Conservation (phyloP, 2,797 vertebrate genomes). For the Enoplosus armatus region DNA sequence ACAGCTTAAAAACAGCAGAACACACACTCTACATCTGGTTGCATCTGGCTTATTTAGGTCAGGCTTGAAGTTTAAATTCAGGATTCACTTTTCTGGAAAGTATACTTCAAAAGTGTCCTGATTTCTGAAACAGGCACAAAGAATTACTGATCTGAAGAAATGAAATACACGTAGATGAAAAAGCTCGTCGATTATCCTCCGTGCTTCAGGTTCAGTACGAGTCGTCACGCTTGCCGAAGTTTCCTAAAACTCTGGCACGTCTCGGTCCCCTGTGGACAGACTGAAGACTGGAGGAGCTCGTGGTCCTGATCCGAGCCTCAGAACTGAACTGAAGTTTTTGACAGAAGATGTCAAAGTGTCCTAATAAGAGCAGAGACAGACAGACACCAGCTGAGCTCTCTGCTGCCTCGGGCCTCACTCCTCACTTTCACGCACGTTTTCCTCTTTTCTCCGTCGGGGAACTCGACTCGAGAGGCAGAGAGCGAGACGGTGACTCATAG, state of each 20-base stretch:
- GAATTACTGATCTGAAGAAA: neutral
- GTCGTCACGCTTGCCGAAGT: neutral
- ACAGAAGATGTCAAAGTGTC: conserved; percentile 28
- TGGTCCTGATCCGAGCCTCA: neutral
- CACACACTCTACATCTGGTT: too few species aligned
- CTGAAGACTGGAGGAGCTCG: neutral
- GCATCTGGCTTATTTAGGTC: too few species aligned
- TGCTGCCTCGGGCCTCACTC: conserved; percentile 11
- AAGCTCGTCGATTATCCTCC: neutral
- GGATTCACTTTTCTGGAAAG: neutral
- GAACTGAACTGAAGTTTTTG: neutral
- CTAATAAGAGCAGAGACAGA: conserved; percentile 16
- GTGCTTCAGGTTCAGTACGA: neutral
- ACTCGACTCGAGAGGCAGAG: neutral
- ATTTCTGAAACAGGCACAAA: neutral
- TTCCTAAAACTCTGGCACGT: neutral
- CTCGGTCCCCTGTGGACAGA: conserved; percentile 2
- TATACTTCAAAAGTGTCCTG: neutral
- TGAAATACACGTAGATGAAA: neutral
- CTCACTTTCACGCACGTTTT: neutral
- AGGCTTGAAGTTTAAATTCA: too few species aligned
- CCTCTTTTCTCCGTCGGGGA: neutral
- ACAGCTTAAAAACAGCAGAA: too few species aligned
- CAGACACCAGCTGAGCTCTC: conserved; percentile 20
- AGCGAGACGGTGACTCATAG: neutral